phyloP scores from a whole-genome alignment of 2,888 invertebrate species.

The Malachius bipustulatus region DNA sequence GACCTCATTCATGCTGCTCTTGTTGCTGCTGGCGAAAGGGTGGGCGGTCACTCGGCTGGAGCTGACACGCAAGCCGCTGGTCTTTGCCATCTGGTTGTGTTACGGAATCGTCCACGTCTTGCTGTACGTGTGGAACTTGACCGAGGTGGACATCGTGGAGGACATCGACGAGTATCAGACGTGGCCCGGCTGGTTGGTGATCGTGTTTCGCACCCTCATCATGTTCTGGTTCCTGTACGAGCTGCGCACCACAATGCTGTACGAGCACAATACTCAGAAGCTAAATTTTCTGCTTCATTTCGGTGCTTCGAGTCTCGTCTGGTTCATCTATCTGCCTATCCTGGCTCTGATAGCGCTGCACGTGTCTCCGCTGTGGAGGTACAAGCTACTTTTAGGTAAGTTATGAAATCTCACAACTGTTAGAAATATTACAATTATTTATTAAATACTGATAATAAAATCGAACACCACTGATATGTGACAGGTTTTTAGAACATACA shows the following conservation, averaged over 20 bases:
- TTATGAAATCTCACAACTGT: too few species aligned
- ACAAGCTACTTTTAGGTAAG: slow-evolving; percentile 83
- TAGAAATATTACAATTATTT: slow-evolving; percentile 10
- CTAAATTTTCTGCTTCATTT: slow-evolving; percentile 90
- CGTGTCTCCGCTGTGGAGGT: slow-evolving; percentile 90
- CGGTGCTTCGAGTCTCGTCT: slow-evolving; percentile 93
- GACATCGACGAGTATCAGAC: slow-evolving; percentile 96
- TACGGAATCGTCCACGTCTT: slow-evolving; percentile 86
- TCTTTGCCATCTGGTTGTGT: slow-evolving; percentile 81
- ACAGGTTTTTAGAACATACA: too few species aligned
- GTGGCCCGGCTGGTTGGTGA: slow-evolving; percentile 92
- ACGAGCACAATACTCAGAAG: slow-evolving; percentile 71
- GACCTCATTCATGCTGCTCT: slow-evolving; percentile 49
- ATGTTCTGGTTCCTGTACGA: slow-evolving; percentile 83
- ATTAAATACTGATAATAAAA: slow-evolving; percentile 7
- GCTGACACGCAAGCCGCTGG: slow-evolving; percentile 72
- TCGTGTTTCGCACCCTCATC: slow-evolving; percentile 71
- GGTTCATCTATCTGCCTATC: slow-evolving; percentile 95
- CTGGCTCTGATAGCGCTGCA: slow-evolving; percentile 87
- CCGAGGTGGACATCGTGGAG: slow-evolving; percentile 90
- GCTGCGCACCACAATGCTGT: slow-evolving; percentile 62
- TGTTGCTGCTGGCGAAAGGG: slow-evolving; percentile 87
- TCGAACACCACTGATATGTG: too few species aligned
- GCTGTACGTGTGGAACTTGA: slow-evolving; percentile 92
- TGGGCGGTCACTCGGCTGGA: slow-evolving; percentile 91